phyloP scores from a whole-genome alignment of 2,113 vertebrate species.

The Perca flavescens region DNA sequence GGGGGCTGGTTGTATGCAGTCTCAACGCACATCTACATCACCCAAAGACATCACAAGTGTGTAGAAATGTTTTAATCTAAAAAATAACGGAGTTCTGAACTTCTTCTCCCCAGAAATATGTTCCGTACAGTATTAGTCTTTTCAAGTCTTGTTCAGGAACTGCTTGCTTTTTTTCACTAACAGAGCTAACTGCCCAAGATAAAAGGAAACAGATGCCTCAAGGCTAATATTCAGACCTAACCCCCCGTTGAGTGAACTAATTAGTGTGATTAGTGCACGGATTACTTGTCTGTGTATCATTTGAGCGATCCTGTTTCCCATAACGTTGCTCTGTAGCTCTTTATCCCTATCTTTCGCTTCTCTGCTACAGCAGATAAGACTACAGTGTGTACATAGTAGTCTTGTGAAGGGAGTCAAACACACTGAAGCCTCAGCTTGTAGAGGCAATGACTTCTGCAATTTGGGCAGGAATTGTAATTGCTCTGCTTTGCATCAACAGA shows the following conservation, averaged over 20 bases:
- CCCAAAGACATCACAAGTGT: not conserved
- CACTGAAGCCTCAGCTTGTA: slow-evolving; percentile 21
- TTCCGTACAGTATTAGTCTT: not conserved
- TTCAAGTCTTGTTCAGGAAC: not conserved
- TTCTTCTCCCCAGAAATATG: not conserved
- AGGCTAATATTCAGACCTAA: slow-evolving; percentile 46
- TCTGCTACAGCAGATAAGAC: slow-evolving; percentile 67
- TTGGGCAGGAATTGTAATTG: slow-evolving; percentile 51
- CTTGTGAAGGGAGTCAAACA: slow-evolving; percentile 48
- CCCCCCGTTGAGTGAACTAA: slow-evolving; percentile 58
- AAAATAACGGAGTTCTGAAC: not conserved
- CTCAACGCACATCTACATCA: not conserved
- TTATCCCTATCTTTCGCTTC: slow-evolving; percentile 61
- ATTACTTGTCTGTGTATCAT: slow-evolving; percentile 67
- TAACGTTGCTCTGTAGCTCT: slow-evolving; percentile 48
- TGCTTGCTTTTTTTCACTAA: not conserved
- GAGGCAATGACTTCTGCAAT: slow-evolving; percentile 43
- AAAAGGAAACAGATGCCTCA: slow-evolving; percentile 49
- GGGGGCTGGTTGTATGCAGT: not conserved
- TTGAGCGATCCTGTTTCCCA: slow-evolving; percentile 59
- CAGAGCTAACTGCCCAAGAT: slow-evolving; percentile 39
- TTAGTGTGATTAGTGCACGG: slow-evolving; percentile 71
- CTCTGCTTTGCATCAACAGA: slow-evolving; percentile 70
- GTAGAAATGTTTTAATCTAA: not conserved
- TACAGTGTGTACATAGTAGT: slow-evolving; percentile 25